These are phyloP conservation scores for Choristoneura rosaceana DNA, from an alignment of 2,888 invertebrate species.

Conservation along the genomic window DNA sequence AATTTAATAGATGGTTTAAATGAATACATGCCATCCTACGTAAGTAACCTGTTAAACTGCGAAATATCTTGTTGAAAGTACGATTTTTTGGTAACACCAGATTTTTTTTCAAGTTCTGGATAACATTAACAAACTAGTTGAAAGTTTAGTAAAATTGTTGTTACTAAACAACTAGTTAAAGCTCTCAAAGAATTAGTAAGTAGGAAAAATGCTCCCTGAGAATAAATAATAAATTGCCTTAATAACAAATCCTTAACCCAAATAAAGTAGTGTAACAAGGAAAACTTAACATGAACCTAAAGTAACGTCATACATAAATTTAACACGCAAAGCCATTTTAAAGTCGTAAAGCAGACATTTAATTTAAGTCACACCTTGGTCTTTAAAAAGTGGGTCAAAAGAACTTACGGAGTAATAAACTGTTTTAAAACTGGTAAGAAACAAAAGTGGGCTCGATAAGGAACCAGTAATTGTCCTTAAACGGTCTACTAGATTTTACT, in stretches of 20 bases:
- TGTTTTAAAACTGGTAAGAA: constrained; percentile 19
- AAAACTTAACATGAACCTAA: neutral
- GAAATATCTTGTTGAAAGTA: too few relatives aligned
- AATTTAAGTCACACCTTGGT: constrained; percentile 21
- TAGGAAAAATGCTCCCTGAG: too few relatives aligned
- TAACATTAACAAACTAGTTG: too few relatives aligned
- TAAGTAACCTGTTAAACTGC: too few relatives aligned
- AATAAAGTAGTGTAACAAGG: neutral
- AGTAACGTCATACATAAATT: constrained; percentile 9
- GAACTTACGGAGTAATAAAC: constrained; percentile 29
- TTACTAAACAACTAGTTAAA: too few relatives aligned
- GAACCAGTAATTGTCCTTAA: constrained; percentile 34
- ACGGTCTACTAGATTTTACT: constrained; percentile 26
- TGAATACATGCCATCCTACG: too few relatives aligned
- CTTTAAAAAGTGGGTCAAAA: constrained; percentile 27
- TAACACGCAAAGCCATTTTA: constrained; percentile 8
- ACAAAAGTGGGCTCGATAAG: constrained; percentile 32
- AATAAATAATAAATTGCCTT: neutral
- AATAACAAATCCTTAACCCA: constrained; percentile 1
- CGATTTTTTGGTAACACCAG: too few relatives aligned
- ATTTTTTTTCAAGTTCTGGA: too few relatives aligned
- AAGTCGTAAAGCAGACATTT: neutral
- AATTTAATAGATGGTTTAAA: too few relatives aligned
- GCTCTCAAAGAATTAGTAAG: too few relatives aligned
- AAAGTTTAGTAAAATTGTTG: too few relatives aligned